Percentiles rank a stretch among this genome's conserved stretches.
Conservation (phyloP, 2,113 vertebrate genomes). For the Empidonax alnorum region DNA sequence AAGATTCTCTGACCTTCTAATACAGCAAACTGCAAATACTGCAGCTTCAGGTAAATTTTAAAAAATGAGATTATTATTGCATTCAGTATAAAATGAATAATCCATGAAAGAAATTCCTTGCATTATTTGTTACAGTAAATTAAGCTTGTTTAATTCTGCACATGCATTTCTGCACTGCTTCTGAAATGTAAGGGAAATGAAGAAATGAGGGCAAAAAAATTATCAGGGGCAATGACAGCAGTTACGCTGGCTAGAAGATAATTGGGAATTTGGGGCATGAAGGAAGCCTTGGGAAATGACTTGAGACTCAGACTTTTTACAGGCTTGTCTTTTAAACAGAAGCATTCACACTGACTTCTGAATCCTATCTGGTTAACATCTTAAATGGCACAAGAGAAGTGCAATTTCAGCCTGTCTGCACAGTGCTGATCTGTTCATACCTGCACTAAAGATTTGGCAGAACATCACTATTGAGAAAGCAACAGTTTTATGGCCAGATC, state of each 20-base stretch:
- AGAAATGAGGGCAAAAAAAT: background rate
- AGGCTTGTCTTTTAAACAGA: too few relatives aligned
- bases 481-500: background rate
- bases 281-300: background rate
- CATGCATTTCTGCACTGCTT: background rate
- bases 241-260: background rate
- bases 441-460: background rate
- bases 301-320: background rate
- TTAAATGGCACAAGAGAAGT: background rate
- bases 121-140: slow-evolving; percentile 26
- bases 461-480: background rate
- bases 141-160: background rate
- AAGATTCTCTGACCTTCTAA: background rate
- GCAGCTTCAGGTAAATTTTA: slow-evolving; percentile 26
- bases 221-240: background rate
- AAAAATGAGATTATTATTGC: slow-evolving; percentile 8
- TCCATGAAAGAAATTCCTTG: slow-evolving; percentile 6
- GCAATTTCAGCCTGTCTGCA: background rate
- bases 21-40: background rate
- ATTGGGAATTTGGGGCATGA: background rate
- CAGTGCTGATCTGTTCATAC: background rate
- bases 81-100: slow-evolving; percentile 39
- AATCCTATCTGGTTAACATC: background rate
- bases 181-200: background rate
- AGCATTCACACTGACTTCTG: too few relatives aligned